These are phyloP conservation scores for Cheilosia pagana DNA, from an alignment of 2,888 invertebrate genomes.

Conservation along the genomic window DNA sequence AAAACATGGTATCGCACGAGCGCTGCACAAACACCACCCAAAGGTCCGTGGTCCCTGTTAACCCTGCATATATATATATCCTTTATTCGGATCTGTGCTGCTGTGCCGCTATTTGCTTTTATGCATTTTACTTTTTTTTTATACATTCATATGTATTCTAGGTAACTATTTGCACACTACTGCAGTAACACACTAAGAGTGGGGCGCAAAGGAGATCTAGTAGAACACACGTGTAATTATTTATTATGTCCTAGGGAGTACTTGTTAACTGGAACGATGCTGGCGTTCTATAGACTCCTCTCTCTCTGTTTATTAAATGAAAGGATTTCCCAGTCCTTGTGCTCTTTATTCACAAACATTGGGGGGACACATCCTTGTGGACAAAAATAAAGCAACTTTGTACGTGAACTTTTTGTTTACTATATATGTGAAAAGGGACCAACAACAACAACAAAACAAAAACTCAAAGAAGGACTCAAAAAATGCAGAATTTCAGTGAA, in stretches of 20 bases:
- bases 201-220: constrained; percentile 3
- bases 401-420: constrained; percentile 25
- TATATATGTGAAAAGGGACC: constrained; percentile 16
- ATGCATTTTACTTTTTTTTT: constrained; percentile 13
- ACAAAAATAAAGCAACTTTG: constrained; percentile 24
- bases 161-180: constrained; percentile 60
- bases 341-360: constrained; percentile 49
- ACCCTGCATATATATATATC: constrained; percentile 8
- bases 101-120: constrained; percentile 16
- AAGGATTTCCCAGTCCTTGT: constrained; percentile 33
- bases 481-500: constrained; percentile 28
- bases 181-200: constrained; percentile 59
- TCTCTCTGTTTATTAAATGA: constrained; percentile 44
- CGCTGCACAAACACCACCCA: background rate
- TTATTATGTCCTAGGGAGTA: constrained; percentile 71
- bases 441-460: constrained; percentile 14
- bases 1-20: constrained; percentile 35
- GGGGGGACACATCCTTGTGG: constrained; percentile 44
- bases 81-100: constrained; percentile 12
- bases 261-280: constrained; percentile 64
- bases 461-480: constrained; percentile 4
- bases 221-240: constrained; percentile 51
- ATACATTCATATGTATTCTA: background rate
- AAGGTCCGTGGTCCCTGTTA: constrained; percentile 37
- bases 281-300: constrained; percentile 14